phyloP scores from a whole-genome alignment of 2,113 vertebrate species.

The Dicentrarchus labrax region DNA sequence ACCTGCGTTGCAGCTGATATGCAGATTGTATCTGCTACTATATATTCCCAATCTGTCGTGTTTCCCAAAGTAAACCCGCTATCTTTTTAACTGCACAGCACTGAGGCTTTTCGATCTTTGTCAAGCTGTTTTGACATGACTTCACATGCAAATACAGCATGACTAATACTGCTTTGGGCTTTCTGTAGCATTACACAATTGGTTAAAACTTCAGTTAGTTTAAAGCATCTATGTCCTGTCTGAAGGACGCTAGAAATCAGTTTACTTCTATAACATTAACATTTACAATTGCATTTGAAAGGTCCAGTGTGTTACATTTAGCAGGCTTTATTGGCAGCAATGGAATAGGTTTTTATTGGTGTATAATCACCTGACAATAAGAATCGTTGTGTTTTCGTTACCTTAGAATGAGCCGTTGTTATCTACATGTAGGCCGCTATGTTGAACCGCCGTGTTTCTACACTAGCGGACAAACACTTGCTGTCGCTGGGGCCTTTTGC shows the following conservation, averaged over 20 bases:
- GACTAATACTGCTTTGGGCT: constrained; percentile 2
- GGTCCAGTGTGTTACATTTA: too few species aligned
- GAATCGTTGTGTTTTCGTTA: too few species aligned
- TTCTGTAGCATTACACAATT: neutral
- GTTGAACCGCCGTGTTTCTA: too few species aligned
- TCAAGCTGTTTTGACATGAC: constrained; percentile 15
- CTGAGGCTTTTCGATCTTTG: neutral
- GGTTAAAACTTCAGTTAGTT: neutral
- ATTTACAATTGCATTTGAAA: neutral
- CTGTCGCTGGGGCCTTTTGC: too few species aligned
- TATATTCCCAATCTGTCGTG: constrained; percentile 34
- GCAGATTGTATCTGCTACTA: constrained; percentile 32
- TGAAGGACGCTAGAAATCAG: neutral
- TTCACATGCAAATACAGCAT: neutral
- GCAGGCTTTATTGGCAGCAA: too few species aligned
- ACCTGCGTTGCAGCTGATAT: constrained; percentile 16
- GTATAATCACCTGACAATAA: too few species aligned
- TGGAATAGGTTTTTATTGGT: too few species aligned
- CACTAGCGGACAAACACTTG: too few species aligned
- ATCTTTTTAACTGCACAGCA: constrained; percentile 15
- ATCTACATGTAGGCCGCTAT: too few species aligned
- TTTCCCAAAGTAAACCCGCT: constrained; percentile 5
- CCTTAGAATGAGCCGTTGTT: too few species aligned
- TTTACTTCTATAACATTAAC: too few species aligned
- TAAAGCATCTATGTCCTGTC: neutral